Evolutionary conservation across 2,797 vertebrate genomes (phyloP), one percentile per base, ranked within the genome.

Genomic region (Hoplostethus mediterraneus): DNA sequence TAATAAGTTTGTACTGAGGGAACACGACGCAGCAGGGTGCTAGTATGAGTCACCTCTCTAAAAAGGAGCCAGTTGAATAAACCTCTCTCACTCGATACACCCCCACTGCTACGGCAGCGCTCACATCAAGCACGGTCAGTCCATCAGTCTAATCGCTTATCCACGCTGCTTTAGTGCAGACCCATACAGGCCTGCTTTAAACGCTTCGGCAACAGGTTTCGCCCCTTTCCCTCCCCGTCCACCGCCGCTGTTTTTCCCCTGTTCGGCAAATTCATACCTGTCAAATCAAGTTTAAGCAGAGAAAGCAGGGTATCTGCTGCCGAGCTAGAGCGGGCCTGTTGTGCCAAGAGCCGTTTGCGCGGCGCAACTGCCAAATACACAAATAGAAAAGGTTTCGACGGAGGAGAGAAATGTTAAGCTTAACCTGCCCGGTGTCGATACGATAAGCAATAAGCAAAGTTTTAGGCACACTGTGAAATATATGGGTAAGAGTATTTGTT

Each of bases 1-100:
- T 67, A 86, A 80, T 83, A 85, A 77, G 76, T 83, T 81, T 80
- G 76, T 73, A 30, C 77, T 52, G 85, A 58, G 82, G 53, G 40
- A 64, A 76, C 75, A 82, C 65, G 71, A 88, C 85, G 83, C 87
- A 83, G 84, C 80, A n/a, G 82, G 84, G 70, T 61, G 81, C 82
- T 75, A 38, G 76, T 45, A 47, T 92, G 93, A 93, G 82, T 92
- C 91, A 93, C 86, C 33, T 86, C 85, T 86, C 79, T 81, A 21
- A 89, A 90, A 92, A 91, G 81, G 83, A 87, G 85, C 65, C 44
- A 88, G 89, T 90, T 89, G 76, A 92, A 87, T 87, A 86, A 91
- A 90, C 73, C 86, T 89, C 85, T 91, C 89, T 89, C 83, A 85
- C 84, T 90, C 82, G 76, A 85, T 77, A 90, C 91, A 87, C 89